phyloP scores from a whole-genome alignment of 2,113 vertebrate genomes.

The Varanus salvator region DNA sequence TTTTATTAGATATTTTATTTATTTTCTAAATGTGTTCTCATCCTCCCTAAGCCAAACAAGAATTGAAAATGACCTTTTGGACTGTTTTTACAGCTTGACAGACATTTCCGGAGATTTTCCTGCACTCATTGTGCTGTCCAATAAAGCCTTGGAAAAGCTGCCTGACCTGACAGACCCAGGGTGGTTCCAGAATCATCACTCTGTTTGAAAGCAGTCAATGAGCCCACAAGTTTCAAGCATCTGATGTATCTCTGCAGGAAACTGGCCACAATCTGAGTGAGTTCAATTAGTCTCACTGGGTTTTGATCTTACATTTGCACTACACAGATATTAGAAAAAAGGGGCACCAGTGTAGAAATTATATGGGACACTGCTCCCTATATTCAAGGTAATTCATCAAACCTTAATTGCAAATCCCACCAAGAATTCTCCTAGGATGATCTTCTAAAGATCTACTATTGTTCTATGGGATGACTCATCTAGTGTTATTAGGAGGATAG shows the following conservation, averaged over 20 bases:
- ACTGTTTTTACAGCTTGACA: slow-evolving; percentile 67
- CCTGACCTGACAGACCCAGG: slow-evolving; percentile 45
- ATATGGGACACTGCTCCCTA: not conserved
- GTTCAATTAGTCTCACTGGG: not conserved
- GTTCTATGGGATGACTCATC: no score
- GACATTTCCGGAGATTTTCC: slow-evolving; percentile 68
- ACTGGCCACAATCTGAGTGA: not conserved
- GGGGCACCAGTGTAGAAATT: not conserved
- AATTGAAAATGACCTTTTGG: slow-evolving; percentile 64
- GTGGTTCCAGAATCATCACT: slow-evolving; percentile 34
- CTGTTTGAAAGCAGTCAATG: not conserved
- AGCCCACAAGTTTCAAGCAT: slow-evolving; percentile 11
- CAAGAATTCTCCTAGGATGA: not conserved
- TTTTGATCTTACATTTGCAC: not conserved
- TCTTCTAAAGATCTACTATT: no score
- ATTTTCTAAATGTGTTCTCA: not conserved
- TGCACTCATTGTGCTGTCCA: slow-evolving; percentile 64
- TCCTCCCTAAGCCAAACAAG: slow-evolving; percentile 42
- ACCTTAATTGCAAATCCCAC: not conserved
- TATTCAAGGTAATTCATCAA: not conserved
- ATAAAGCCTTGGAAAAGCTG: slow-evolving; percentile 52
- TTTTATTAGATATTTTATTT: not conserved
- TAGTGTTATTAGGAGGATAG: no score
- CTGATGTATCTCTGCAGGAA: not conserved
- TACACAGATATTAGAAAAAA: not conserved